Base-by-base conservation (phyloP, 1,140 invertebrate genomes). In the Apolygus lucorum region DNA sequence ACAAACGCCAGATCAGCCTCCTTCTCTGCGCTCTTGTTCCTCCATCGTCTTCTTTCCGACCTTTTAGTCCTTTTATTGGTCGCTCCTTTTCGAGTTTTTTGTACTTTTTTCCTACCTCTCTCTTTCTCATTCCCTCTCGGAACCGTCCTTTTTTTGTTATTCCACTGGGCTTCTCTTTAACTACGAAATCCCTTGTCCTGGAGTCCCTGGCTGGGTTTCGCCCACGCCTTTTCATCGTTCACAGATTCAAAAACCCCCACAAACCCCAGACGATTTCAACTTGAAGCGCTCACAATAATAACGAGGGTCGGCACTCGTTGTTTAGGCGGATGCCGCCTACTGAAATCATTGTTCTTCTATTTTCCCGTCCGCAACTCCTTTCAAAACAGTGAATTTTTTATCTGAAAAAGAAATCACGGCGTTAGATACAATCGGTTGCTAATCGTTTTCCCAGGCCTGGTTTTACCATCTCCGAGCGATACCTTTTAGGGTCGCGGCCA, bases 211-310 rank as follows among this genome's bases (percentile, higher is more conserved):
- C 4, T 42, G n/a, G n/a, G n/a, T n/a, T n/a, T n/a, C n/a, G n/a
- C 59, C 25, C 59, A 63, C n/a, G 34, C 34, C 34, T 26, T 63
- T 26, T 63, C 59, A 22, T 63, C 59, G 59, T 21, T 63, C 59
- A 63, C 59, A 8, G n/a, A 63, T 22, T 63, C 25, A 21, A 22
- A 21, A 63, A 22, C 25, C 59, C 59, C 4, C 59, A 11, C 4
- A 22, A 21, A 4, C 25, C 8, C 59, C 59, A 8, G n/a, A 11
- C n/a, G 4, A 8, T 63, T 63, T 22, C 4, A 22, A 63, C 34
- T 17, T 42, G 34, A 42, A 42, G 17, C 4, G 4, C 34, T 4
- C 34, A 8, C 17, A 17, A 42, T 17, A 42, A 42, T 42, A 42
- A 42, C 34, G 34, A 42, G n/a, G n/a, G n/a, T n/a, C n/a, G n/a